Percentiles rank a stretch among this genome's conserved stretches.
These are phyloP conservation scores for Gadopsis marmoratus DNA, from an alignment of 2,797 vertebrate genomes.

Conservation along the genomic window DNA sequence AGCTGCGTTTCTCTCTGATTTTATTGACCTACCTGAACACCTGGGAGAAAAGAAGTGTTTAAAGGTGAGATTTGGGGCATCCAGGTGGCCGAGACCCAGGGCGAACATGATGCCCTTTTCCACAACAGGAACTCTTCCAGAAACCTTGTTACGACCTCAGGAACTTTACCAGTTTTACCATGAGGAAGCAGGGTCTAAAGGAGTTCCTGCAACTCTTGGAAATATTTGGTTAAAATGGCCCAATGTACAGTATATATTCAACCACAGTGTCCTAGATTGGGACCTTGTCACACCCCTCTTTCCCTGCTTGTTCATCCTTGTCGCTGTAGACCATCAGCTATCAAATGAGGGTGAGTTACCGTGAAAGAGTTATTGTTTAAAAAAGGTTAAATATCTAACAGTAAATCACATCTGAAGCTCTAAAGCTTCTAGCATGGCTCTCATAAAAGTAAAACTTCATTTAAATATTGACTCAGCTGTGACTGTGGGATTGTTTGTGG, in stretches of 20 bases:
- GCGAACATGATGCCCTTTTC: neutral
- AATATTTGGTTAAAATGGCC: neutral
- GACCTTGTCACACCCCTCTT: neutral
- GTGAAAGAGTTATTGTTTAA: neutral
- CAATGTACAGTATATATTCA: neutral
- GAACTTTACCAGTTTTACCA: slow-evolving; percentile 1
- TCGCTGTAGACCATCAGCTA: neutral
- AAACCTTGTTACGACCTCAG: slow-evolving; percentile 1
- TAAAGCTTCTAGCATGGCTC: neutral
- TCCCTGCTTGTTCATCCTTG: neutral
- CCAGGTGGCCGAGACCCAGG: neutral
- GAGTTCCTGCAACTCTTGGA: neutral
- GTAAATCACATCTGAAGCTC: slow-evolving; percentile 5
- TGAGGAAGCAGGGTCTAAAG: neutral
- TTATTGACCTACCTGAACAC: slow-evolving; percentile 1
- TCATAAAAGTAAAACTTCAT: neutral
- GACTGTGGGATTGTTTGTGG: neutral
- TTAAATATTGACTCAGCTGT: slow-evolving; percentile 22
- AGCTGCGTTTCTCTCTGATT: slow-evolving; percentile 15
- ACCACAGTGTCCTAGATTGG: neutral
- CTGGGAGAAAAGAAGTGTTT: neutral
- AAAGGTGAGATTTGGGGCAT: neutral
- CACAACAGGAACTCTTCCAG: neutral
- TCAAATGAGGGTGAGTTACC: neutral
- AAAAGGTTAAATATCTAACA: neutral